Percentiles rank a stretch among this genome's conserved stretches.
Conservation (phyloP, 1,140 invertebrate genomes). For the Drosophila kanapiae region DNA sequence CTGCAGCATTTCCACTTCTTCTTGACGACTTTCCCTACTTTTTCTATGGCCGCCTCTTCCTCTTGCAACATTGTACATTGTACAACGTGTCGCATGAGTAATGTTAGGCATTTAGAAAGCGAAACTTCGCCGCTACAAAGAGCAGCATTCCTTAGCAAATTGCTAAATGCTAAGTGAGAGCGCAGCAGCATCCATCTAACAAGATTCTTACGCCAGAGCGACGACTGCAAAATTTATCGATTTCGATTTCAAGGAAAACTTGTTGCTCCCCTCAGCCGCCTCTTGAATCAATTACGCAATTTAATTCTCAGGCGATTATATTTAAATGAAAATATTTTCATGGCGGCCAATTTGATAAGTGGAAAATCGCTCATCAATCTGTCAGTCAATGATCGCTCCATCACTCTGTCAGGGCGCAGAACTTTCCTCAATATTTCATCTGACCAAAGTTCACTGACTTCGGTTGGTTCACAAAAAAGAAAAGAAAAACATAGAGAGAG, state of each 20-base stretch:
- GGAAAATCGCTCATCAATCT: conserved; percentile 33
- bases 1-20: neutral
- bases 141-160: conserved; percentile 30
- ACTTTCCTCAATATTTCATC: conserved; percentile 46
- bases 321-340: conserved; percentile 52
- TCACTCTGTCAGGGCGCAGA: conserved; percentile 27
- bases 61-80: conserved; percentile 28
- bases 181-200: conserved; percentile 18
- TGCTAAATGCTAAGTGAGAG: conserved; percentile 32
- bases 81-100: conserved; percentile 37
- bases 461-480: conserved; percentile 6
- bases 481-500: neutral
- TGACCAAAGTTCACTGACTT: conserved; percentile 67
- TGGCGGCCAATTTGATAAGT: conserved; percentile 44
- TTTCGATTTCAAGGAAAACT: conserved; percentile 56
- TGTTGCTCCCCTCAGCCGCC: conserved; percentile 24
- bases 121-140: conserved; percentile 37
- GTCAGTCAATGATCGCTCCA: conserved; percentile 19
- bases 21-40: neutral
- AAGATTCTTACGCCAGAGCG: conserved; percentile 25
- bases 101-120: conserved; percentile 45
- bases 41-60: neutral
- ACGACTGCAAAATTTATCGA: conserved; percentile 40
- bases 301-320: conserved; percentile 61
- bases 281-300: conserved; percentile 58